These are phyloP conservation scores for Percina caprodes DNA, from an alignment of 2,113 vertebrate genomes.

Conservation along the genomic window DNA sequence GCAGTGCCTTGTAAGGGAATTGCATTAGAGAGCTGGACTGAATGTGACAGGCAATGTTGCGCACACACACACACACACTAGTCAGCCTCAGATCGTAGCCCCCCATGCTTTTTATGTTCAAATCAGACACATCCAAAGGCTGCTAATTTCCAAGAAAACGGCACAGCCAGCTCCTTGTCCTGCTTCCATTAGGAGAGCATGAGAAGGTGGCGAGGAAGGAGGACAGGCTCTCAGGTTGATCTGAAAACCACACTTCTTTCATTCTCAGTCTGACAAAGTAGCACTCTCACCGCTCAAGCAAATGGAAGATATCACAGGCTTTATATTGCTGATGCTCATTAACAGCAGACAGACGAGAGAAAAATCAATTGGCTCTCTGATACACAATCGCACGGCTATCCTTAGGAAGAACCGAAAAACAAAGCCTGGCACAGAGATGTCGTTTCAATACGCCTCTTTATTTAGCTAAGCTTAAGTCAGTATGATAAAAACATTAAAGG, in stretches of 20 bases:
- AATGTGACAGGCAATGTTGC: slow-evolving; percentile 11
- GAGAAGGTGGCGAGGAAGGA: slow-evolving; percentile 56
- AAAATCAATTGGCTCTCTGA: slow-evolving; percentile 60
- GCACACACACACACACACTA: slow-evolving; percentile 9
- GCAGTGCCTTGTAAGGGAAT: background rate
- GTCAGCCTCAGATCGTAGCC: slow-evolving; percentile 27
- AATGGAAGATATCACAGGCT: slow-evolving; percentile 67
- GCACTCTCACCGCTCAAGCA: slow-evolving; percentile 51
- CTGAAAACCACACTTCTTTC: slow-evolving; percentile 64
- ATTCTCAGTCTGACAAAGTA: slow-evolving; percentile 59
- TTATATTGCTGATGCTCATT: slow-evolving; percentile 67
- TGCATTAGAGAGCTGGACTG: slow-evolving; percentile 10
- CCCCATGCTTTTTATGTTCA: slow-evolving; percentile 55
- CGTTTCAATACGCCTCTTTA: slow-evolving; percentile 28
- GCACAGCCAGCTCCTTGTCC: slow-evolving; percentile 56
- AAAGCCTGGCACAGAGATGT: background rate
- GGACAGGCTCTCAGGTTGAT: slow-evolving; percentile 46
- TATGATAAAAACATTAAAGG: background rate
- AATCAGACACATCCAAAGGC: slow-evolving; percentile 62
- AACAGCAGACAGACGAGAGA: slow-evolving; percentile 57
- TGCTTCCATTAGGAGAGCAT: slow-evolving; percentile 61
- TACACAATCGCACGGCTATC: slow-evolving; percentile 27
- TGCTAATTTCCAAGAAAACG: slow-evolving; percentile 66
- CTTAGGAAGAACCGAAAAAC: slow-evolving; percentile 25
- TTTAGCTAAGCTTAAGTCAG: slow-evolving; percentile 10